These are phyloP conservation scores for Cheilosia urbana DNA, from an alignment of 2,888 invertebrate genomes.

Conservation along the genomic window DNA sequence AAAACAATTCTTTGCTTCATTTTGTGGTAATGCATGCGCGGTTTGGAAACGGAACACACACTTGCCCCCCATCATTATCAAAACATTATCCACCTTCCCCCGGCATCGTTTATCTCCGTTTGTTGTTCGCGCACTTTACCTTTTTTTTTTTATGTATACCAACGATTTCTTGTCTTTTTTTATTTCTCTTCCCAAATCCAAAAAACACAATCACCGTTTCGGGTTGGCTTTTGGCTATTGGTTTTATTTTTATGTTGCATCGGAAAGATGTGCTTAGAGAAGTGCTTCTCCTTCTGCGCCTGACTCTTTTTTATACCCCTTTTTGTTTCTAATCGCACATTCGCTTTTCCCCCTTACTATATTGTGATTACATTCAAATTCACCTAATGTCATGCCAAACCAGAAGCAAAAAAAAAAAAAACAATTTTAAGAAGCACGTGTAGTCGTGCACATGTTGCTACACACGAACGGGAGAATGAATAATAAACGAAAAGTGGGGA, in stretches of 20 bases:
- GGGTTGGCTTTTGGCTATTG: background rate
- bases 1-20: too few species aligned
- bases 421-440: conserved; percentile 77
- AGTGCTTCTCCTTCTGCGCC: conserved; percentile 31
- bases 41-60: conserved; percentile 34
- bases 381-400: conserved; percentile 51
- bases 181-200: conserved; percentile 2
- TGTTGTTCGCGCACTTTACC: conserved; percentile 35
- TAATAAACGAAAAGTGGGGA: conserved; percentile 22
- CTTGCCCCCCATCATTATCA: conserved; percentile 56
- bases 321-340: conserved; percentile 35
- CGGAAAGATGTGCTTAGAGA: background rate
- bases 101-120: conserved; percentile 15
- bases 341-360: conserved; percentile 13
- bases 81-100: conserved; percentile 57
- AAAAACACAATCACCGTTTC: conserved; percentile 37
- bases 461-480: conserved; percentile 47
- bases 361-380: conserved; percentile 42
- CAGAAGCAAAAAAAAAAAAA: conserved; percentile 22
- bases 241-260: conserved; percentile 45
- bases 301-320: conserved; percentile 1
- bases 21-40: conserved; percentile 38
- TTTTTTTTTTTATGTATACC: conserved; percentile 20
- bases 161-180: conserved; percentile 4
- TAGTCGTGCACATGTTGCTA: conserved; percentile 80